Conservation (phyloP, 1,140 invertebrate genomes). For the Drosophila seguyi region DNA sequence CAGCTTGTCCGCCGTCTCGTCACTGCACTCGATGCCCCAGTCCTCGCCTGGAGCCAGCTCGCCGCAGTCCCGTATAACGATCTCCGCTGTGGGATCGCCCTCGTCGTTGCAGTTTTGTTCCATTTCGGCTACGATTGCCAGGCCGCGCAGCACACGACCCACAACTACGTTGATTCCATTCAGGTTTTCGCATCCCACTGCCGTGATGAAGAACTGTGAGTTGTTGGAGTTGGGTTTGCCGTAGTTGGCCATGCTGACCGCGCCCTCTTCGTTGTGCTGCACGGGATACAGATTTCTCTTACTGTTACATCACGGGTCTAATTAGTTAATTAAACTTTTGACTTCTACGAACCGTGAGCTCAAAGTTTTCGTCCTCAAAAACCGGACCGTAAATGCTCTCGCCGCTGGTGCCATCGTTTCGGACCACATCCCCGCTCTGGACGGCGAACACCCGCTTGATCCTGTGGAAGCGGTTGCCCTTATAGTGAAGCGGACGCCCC, state of each 20-base stretch:
- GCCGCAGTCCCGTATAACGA: conserved; percentile 90
- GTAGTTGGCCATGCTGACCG: conserved; percentile 96
- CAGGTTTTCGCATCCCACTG: conserved; percentile 92
- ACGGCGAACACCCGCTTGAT: conserved; percentile 91
- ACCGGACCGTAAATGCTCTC: conserved; percentile 96
- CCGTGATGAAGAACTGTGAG: conserved; percentile 98
- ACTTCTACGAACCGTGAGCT: conserved; percentile 86
- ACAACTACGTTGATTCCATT: conserved; percentile 97
- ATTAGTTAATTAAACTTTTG: not conserved
- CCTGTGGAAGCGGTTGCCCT: conserved; percentile 91
- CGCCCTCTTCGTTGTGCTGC: conserved; percentile 87
- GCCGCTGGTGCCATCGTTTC: conserved; percentile 93
- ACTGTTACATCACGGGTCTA: not conserved
- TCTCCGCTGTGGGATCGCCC: conserved; percentile 87
- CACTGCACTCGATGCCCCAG: conserved; percentile 89
- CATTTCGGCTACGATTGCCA: conserved; percentile 89
- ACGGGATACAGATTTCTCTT: not conserved
- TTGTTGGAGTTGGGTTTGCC: conserved; percentile 94
- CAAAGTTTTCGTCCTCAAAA: conserved; percentile 97
- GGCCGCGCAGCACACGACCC: conserved; percentile 91
- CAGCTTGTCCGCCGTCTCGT: conserved; percentile 89
- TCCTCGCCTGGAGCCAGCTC: conserved; percentile 87
- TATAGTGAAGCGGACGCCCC: conserved; percentile 91
- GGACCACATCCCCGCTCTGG: conserved; percentile 92
- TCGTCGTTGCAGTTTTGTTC: conserved; percentile 87